These are phyloP conservation scores for Dasysyrphus albostriatus DNA, from an alignment of 2,888 invertebrate genomes.

Conservation along the genomic window DNA sequence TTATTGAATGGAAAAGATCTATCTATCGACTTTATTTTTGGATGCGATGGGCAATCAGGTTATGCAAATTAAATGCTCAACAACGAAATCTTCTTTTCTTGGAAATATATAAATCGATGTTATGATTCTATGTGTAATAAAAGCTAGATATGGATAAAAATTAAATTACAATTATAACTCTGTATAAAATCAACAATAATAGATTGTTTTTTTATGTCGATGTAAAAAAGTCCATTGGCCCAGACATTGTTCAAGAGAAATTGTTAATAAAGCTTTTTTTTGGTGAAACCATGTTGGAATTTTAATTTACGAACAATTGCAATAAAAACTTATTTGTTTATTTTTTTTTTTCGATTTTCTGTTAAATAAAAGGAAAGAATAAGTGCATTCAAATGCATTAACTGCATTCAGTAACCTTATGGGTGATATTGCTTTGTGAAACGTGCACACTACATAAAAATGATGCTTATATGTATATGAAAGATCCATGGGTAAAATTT, in stretches of 20 bases:
- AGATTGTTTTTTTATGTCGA: background rate
- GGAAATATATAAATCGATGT: background rate
- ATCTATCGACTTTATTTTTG: background rate
- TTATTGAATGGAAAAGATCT: slow-evolving; percentile 19
- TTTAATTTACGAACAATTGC: slow-evolving; percentile 25
- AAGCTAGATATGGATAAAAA: slow-evolving; percentile 2
- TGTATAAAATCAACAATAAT: background rate
- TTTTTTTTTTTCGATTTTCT: background rate
- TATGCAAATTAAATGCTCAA: slow-evolving; percentile 57
- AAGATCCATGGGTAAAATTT: slow-evolving; percentile 8
- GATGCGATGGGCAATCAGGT: slow-evolving; percentile 65
- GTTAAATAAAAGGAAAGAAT: background rate
- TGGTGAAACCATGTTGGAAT: slow-evolving; percentile 33
- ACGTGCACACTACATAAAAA: slow-evolving; percentile 23
- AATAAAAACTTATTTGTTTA: slow-evolving; percentile 25
- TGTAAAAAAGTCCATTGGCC: slow-evolving; percentile 62
- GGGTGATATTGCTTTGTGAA: slow-evolving; percentile 11
- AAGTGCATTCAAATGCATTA: slow-evolving; percentile 31
- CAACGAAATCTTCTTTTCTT: slow-evolving; percentile 9
- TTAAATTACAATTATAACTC: slow-evolving; percentile 27
- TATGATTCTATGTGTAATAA: slow-evolving; percentile 33
- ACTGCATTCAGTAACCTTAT: slow-evolving; percentile 4
- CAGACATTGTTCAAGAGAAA: slow-evolving; percentile 59
- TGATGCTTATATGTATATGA: background rate
- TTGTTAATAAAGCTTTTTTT: slow-evolving; percentile 7